Conservation (phyloP, 2,797 vertebrate genomes). For the Synanceia verrucosa region DNA sequence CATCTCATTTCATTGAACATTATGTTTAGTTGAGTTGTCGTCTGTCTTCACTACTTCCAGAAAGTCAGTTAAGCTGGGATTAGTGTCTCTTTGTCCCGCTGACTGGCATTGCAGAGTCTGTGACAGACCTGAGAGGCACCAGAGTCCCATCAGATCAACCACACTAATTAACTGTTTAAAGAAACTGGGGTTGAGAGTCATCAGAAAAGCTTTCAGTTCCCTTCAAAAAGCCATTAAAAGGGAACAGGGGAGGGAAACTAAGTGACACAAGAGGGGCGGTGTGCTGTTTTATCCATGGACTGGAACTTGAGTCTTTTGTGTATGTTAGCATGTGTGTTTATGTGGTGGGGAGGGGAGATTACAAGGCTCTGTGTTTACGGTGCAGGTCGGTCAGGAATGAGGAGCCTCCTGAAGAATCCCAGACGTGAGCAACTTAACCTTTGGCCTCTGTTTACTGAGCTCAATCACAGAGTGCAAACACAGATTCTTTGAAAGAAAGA, state of each 20-base stretch:
- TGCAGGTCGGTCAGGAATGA: slow-evolving; percentile 59
- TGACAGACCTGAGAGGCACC: slow-evolving; percentile 71
- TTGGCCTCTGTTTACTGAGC: slow-evolving; percentile 71
- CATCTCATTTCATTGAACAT: slow-evolving; percentile 5
- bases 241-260: slow-evolving; percentile 52
- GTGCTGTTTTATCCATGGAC: slow-evolving; percentile 68
- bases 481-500: slow-evolving; percentile 40
- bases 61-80: slow-evolving; percentile 51
- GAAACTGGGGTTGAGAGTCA: slow-evolving; percentile 73
- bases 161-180: slow-evolving; percentile 84
- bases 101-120: slow-evolving; percentile 60
- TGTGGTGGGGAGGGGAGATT: slow-evolving; percentile 52
- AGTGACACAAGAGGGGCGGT: slow-evolving; percentile 53
- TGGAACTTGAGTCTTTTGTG: slow-evolving; percentile 74
- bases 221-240: slow-evolving; percentile 83
- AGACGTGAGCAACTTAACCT: slow-evolving; percentile 82
- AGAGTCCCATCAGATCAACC: slow-evolving; percentile 74
- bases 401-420: slow-evolving; percentile 76
- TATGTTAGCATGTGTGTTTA: slow-evolving; percentile 49
- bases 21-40: slow-evolving; percentile 28
- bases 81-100: slow-evolving; percentile 66
- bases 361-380: slow-evolving; percentile 54
- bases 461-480: slow-evolving; percentile 70
- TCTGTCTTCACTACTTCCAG: slow-evolving; percentile 33
- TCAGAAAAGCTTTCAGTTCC: slow-evolving; percentile 81